Conservation (phyloP, 2,797 vertebrate species). For the Peromyscus attwateri region DNA sequence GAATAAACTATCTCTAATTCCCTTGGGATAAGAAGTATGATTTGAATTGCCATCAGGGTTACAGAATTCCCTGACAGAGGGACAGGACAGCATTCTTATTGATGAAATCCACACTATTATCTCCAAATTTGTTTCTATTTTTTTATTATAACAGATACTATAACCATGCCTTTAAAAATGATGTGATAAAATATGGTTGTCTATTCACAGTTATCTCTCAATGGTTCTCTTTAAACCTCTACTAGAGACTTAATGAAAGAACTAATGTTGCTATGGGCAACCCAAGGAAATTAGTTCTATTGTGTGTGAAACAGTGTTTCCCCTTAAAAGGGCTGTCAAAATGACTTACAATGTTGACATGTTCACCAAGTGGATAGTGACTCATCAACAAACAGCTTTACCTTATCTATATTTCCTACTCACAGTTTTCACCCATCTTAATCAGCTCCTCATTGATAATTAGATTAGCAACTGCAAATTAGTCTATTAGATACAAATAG, state of each 20-base stretch:
- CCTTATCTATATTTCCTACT: background rate
- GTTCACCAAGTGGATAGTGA: background rate
- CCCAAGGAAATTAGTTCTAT: slow-evolving; percentile 30
- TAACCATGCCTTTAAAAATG: background rate
- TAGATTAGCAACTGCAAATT: background rate
- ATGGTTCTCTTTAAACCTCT: slow-evolving; percentile 23
- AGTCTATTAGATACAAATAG: background rate
- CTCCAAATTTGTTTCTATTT: background rate
- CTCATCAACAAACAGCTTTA: background rate
- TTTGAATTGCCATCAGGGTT: background rate
- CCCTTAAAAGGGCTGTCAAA: background rate
- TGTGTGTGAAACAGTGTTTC: background rate
- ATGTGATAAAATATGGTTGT: background rate
- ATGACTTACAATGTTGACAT: background rate
- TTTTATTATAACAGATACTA: background rate
- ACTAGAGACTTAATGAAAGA: slow-evolving; percentile 16
- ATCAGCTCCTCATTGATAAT: background rate
- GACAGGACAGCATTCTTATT: background rate
- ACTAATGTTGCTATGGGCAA: slow-evolving; percentile 65
- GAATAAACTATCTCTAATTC: background rate
- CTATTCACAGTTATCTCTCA: slow-evolving; percentile 55
- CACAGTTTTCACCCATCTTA: background rate
- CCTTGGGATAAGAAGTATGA: background rate
- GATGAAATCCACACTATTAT: background rate
- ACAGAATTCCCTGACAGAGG: background rate